Evolutionary conservation across 2,797 vertebrate genomes (phyloP), one percentile per base, ranked within the genome.

Genomic region (Danio choprae): DNA sequence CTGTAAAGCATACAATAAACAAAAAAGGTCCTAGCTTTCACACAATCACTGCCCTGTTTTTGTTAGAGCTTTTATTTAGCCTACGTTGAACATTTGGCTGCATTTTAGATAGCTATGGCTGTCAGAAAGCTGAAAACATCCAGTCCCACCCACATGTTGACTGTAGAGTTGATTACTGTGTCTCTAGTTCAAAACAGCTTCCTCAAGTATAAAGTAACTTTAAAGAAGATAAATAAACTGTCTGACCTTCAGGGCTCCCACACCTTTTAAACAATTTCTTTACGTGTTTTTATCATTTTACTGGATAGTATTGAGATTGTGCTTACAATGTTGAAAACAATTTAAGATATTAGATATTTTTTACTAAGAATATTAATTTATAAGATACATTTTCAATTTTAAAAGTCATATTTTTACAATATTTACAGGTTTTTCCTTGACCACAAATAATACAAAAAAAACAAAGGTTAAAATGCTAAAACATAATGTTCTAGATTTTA

Each of bases 1-100:
- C 75, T 69, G 68, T 65, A 77, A 85, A 83, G 78, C 83, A 63
- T 55, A 77, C 84, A 88, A 88, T 84, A 87, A 89, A 87, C 75
- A 76, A 77, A 77, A 58, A 29, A 80, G 55, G 67, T n/a, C 48
- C 20, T 36, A 55, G 50, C 38, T 38, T 20, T 64, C 15, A 73
- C 59, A 72, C 16, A 73, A 20, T 55, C 51, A 53, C 55, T 46
- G 50, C 41, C n/a, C 41, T 74, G 12, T 72, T 58, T 29, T 36
- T 4, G 75, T 43, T n/a, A 43, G 8, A 81, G 50, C n/a, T 40
- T 81, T 69, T 43, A 22, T 81, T 65, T 48, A 60, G 59, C 43
- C 50, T 5, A 38, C 36, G 18, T 38, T 13, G 50, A 77, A 44
- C 9, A 77, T 48, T 67, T 68, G 22, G 20, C 51, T 46, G 53